Percentiles rank a stretch among this genome's conserved stretches.
Evolutionary conservation across 2,113 vertebrate genomes (phyloP).

Genomic region (Mobula birostris): DNA sequence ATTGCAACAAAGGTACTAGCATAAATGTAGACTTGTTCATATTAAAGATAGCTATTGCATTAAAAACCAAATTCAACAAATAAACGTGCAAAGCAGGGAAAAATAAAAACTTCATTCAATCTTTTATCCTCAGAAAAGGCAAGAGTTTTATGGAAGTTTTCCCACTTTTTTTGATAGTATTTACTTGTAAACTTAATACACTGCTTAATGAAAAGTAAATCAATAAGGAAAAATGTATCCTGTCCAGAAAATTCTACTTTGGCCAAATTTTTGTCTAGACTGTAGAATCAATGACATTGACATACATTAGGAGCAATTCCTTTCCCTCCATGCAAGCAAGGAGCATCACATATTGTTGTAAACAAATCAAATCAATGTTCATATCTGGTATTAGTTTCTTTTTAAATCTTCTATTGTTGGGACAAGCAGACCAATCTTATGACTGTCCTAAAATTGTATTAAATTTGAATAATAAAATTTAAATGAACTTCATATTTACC

Average conservation of each 20-base stretch:
- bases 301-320: conserved; percentile 70
- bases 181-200: not conserved
- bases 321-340: conserved; percentile 72
- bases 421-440: not conserved
- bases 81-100: not conserved
- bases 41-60: not conserved
- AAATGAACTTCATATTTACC: no score
- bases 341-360: conserved; percentile 64
- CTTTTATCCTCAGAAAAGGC: not conserved
- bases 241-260: not conserved
- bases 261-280: conserved; percentile 58
- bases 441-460: not conserved
- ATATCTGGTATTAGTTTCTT: not conserved
- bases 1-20: not conserved
- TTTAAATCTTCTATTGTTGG: not conserved
- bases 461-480: no score
- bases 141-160: not conserved
- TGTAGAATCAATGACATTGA: conserved; percentile 60
- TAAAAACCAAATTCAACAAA: not conserved
- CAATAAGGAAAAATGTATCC: not conserved
- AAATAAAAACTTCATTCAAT: not conserved
- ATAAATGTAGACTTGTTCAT: not conserved
- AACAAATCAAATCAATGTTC: conserved; percentile 35
- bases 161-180: not conserved
- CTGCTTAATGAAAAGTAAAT: not conserved